Evolutionary conservation across 2,113 vertebrate genomes (phyloP).

Genomic region (Sialia sialis): DNA sequence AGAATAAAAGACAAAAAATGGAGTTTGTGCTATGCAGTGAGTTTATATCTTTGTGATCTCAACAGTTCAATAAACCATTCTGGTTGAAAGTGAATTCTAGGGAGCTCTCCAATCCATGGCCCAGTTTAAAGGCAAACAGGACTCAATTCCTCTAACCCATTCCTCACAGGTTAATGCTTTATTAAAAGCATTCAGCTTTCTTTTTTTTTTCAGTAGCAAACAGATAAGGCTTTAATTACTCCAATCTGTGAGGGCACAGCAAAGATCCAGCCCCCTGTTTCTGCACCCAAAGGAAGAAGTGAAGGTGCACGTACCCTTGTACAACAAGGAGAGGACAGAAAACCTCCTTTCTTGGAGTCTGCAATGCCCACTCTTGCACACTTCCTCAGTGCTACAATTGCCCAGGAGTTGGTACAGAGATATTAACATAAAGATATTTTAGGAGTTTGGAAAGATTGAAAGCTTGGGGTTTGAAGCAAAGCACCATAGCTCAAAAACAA

Average conservation of each 20-base stretch:
- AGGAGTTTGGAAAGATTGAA: neutral
- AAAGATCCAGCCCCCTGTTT: neutral
- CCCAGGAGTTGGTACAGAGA: neutral
- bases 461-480: neutral
- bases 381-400: neutral
- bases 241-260: neutral
- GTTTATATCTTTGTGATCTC: neutral
- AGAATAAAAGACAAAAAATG: neutral
- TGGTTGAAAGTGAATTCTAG: neutral
- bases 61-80: neutral
- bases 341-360: neutral
- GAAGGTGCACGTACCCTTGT: accelerated
- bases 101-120: neutral
- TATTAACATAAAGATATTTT: neutral
- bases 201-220: neutral
- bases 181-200: neutral
- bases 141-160: neutral
- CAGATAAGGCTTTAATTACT: neutral
- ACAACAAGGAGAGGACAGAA: neutral
- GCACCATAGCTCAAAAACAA: neutral
- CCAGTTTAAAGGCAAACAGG: neutral
- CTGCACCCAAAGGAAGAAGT: neutral
- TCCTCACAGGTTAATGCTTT: neutral
- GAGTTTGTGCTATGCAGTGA: neutral
- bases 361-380: neutral